phyloP scores from a whole-genome alignment of 2,113 vertebrate genomes.

The Promerops cafer region DNA sequence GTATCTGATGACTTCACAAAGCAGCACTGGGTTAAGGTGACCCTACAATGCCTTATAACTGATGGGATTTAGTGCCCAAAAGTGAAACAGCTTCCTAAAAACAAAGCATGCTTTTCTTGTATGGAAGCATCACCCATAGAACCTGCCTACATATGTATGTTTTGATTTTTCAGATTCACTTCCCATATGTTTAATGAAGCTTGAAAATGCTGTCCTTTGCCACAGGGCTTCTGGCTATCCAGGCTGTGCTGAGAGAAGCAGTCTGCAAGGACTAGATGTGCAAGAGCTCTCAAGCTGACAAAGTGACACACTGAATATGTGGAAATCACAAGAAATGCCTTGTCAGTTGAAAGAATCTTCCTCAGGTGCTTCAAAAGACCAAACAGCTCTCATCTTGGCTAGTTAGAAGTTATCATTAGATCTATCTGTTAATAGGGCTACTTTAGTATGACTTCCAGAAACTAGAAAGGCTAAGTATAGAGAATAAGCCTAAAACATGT shows the following conservation, averaged over 20 bases:
- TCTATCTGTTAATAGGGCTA: background rate
- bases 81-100: background rate
- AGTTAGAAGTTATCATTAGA: background rate
- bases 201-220: background rate
- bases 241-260: background rate
- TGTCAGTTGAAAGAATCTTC: background rate
- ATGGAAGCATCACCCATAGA: background rate
- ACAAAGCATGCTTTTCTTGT: background rate
- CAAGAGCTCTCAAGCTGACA: fast-evolving
- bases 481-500: background rate
- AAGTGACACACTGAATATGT: background rate
- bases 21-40: background rate
- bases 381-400: background rate
- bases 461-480: background rate
- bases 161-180: background rate
- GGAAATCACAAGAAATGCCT: background rate
- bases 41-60: background rate
- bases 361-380: background rate
- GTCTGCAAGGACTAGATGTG: background rate
- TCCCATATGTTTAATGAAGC: background rate
- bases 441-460: background rate
- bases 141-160: fast-evolving
- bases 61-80: background rate
- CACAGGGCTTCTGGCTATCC: background rate
- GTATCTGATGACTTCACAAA: background rate